Base-by-base conservation (phyloP, 2,888 invertebrate genomes). In the Malthinus seriepunctatus region DNA sequence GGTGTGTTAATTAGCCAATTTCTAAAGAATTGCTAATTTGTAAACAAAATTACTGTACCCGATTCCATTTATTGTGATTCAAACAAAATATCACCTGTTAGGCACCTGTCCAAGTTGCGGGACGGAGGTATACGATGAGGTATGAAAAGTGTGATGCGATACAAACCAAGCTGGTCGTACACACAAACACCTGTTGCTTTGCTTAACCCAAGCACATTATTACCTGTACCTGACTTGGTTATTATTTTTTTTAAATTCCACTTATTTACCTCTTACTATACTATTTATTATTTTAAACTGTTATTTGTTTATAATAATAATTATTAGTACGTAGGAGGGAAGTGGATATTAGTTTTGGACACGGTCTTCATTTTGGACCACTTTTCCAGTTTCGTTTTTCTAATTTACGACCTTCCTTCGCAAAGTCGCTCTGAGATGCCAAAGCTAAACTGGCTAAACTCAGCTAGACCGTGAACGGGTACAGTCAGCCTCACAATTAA, bases 121-220 rank as follows among this genome's bases (percentile, higher is more conserved):
- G 39, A 49, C 46, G 49, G 34, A 46, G 55, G 34, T 23, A 23
- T 23, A 23, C 38, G 39, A 45, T 45, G 49, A 45, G 45, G 37
- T 38, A 44, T 32, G 56, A 33, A 45, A 32, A 50, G 60, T 51
- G 51, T 52, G 55, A 60, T 50, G 52, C 56, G 60, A 52, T 56
- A 60, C 60, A 55, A 55, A 52, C 44, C 47, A 55, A 51, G 44
- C 52, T 45, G 46, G 56, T 23, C 23, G 23, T 42, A 23, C 8
- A 38, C 48, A 39, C 55, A 38, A 60, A 60, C 60, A 60, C 60
- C 60, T 60, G 60, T 60, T 56, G 60, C 60, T 56, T 44, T 12
- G 42, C 51, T 35, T 50, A 39, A 46, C 46, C 55, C 50, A 49
- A 42, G 50, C 53, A 54, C 38, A 39, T 33, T 32, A 45, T 45